Conservation (phyloP, 2,113 vertebrate species). For the Tichodroma muraria region DNA sequence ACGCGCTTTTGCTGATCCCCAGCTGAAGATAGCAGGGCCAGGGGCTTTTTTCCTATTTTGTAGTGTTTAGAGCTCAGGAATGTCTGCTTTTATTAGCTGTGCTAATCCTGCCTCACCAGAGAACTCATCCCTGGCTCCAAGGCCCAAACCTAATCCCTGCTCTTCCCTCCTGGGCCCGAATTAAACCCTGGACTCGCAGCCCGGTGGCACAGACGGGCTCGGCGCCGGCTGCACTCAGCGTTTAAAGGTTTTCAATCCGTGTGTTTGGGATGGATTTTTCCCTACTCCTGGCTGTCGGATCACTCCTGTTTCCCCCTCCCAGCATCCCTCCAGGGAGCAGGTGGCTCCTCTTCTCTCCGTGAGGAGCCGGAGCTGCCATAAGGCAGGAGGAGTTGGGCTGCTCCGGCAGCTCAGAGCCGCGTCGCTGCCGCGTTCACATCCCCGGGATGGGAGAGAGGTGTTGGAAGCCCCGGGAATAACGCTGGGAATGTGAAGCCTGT, state of each 20-base stretch:
- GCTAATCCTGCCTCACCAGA: not conserved
- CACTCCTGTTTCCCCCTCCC: rapidly evolving
- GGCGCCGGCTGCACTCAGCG: rapidly evolving
- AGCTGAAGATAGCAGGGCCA: not conserved
- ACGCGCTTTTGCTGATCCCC: not conserved
- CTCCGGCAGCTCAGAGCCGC: rapidly evolving
- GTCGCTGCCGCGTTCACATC: rapidly evolving
- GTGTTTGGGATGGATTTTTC: not conserved
- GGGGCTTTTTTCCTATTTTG: not conserved
- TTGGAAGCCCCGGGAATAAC: not conserved
- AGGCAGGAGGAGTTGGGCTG: not conserved
- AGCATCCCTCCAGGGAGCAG: not conserved
- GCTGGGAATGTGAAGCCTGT: not conserved
- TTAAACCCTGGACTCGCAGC: not conserved
- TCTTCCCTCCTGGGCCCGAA: not conserved
- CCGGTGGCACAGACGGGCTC: rapidly evolving
- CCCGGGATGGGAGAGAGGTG: not conserved
- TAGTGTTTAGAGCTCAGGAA: not conserved
- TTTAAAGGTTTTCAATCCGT: not conserved
- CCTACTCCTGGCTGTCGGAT: not conserved
- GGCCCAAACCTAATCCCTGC: not conserved
- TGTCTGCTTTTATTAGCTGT: constrained; percentile 13
- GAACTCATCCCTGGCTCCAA: not conserved
- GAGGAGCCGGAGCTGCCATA: not conserved
- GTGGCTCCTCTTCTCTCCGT: rapidly evolving